A percentile compares a stretch with the other conserved stretches of the same genome.
These are phyloP conservation scores for Melanerpes formicivorus DNA, from an alignment of 2,113 vertebrate genomes.

Conservation along the genomic window DNA sequence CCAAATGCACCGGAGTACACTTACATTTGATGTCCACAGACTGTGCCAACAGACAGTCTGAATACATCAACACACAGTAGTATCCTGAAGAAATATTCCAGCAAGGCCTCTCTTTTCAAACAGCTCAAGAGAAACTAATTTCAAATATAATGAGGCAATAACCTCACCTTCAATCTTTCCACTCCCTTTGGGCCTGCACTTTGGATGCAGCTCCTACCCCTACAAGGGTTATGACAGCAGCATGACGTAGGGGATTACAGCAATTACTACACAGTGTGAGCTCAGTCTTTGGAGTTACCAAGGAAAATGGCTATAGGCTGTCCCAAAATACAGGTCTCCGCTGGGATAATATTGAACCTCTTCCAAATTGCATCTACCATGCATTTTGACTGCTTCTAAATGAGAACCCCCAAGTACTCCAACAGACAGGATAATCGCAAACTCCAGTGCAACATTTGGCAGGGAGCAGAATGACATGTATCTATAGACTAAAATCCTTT, in stretches of 20 bases:
- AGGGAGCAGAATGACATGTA: background rate
- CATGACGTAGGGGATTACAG: accelerated
- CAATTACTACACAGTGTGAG: background rate
- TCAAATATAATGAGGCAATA: background rate
- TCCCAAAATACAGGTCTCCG: background rate
- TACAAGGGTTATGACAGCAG: background rate
- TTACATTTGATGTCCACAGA: background rate
- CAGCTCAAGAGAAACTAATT: background rate
- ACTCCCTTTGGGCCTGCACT: background rate
- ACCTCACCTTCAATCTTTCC: background rate
- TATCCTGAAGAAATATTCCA: background rate
- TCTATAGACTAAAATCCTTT: background rate
- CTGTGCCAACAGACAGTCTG: background rate
- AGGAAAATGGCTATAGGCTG: background rate
- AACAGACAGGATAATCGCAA: background rate
- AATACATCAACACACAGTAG: accelerated
- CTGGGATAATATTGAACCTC: background rate
- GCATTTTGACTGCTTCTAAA: background rate
- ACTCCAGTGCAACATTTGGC: background rate
- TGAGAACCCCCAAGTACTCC: background rate
- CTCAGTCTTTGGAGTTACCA: background rate
- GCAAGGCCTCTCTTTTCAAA: background rate
- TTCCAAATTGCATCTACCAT: background rate
- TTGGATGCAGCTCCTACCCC: background rate
- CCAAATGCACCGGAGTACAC: background rate